These are phyloP conservation scores for Protonibea diacanthus DNA, from an alignment of 2,797 vertebrate species.

Conservation along the genomic window DNA sequence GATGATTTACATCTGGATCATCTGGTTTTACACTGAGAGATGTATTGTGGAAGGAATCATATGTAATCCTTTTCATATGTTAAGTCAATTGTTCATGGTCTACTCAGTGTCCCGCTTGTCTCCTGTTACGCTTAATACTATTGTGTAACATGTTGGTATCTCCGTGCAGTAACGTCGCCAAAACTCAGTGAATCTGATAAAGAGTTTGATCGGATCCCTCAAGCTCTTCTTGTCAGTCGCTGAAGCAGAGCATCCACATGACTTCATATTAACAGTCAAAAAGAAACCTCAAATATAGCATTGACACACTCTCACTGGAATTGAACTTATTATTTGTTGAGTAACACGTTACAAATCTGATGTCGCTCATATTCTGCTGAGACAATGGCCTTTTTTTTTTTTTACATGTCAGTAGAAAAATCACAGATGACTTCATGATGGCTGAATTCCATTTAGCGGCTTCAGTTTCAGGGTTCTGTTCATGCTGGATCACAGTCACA, in stretches of 20 bases:
- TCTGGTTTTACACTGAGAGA: slow-evolving; percentile 27
- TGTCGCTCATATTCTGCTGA: too few species aligned
- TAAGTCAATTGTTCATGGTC: slow-evolving; percentile 6
- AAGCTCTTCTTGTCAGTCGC: background rate
- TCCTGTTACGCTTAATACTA: slow-evolving; percentile 44
- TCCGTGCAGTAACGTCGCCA: slow-evolving; percentile 24
- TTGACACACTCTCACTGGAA: too few species aligned
- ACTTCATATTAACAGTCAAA: background rate
- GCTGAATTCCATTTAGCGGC: too few species aligned
- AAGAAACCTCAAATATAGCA: background rate
- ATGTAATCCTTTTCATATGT: slow-evolving; percentile 52
- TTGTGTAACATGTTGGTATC: slow-evolving; percentile 36
- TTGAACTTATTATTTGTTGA: too few species aligned
- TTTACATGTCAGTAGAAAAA: too few species aligned
- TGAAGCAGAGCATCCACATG: background rate
- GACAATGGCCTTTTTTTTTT: too few species aligned
- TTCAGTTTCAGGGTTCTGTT: too few species aligned
- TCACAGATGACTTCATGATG: too few species aligned
- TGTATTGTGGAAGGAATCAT: slow-evolving; percentile 11
- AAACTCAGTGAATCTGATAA: slow-evolving; percentile 28
- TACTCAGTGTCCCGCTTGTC: background rate
- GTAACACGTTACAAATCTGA: too few species aligned
- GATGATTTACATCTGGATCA: slow-evolving; percentile 37
- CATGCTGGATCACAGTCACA: too few species aligned
- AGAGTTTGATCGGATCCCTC: slow-evolving; percentile 6